Evolutionary conservation across 35 echinoderm and acorn worm genomes (phyloP).

Genomic region (Antedon bifida): DNA sequence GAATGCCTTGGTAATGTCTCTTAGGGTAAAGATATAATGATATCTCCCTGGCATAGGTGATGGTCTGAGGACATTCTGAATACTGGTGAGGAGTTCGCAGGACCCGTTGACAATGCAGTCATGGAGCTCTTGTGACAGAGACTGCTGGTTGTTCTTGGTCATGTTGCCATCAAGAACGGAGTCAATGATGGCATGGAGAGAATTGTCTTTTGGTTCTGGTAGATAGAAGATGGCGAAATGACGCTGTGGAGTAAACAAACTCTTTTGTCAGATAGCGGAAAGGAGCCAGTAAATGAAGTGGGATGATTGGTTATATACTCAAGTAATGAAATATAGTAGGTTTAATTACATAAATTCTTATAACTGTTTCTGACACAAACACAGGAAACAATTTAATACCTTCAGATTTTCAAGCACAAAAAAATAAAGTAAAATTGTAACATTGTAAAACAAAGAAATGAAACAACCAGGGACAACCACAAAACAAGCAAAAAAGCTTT

Average conservation of each 20-base stretch:
- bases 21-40: conserved; percentile 94
- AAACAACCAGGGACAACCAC: no score
- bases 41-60: conserved; percentile 51
- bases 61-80: conserved; percentile 85
- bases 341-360: no score
- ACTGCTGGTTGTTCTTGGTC: conserved; percentile 81
- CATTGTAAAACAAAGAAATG: no score
- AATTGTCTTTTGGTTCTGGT: conserved; percentile 60
- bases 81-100: conserved; percentile 76
- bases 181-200: conserved; percentile 58
- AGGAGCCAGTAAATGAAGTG: no score
- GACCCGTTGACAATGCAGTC: conserved; percentile 89
- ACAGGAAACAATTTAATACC: no score
- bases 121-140: conserved; percentile 83
- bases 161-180: conserved; percentile 90
- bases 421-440: no score
- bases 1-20: conserved; percentile 85
- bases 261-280: neutral
- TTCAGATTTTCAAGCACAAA: no score
- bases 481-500: no score
- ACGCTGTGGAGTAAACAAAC: conserved; percentile 26
- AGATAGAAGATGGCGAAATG: conserved; percentile 77
- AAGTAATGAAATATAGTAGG: no score
- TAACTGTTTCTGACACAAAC: no score
- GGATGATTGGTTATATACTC: no score